Base-by-base conservation (phyloP, 2,888 invertebrate genomes). In the Eurois occulta region DNA sequence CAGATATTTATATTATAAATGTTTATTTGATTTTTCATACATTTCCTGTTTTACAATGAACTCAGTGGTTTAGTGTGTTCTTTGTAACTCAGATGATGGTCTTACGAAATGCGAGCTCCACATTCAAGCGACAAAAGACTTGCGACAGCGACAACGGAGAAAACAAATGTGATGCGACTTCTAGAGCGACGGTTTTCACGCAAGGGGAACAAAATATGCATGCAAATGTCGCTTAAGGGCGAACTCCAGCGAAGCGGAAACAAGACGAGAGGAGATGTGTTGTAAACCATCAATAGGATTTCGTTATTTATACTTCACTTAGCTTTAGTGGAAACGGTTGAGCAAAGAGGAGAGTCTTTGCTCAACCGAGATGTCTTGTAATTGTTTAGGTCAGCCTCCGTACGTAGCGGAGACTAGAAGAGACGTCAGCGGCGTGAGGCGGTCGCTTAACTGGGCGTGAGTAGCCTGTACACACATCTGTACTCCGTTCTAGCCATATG, bases 21-120 rank as follows among this genome's bases (percentile, higher is more conserved):
- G 84, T 87, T 86, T 86, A 88, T 87, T 87, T 83, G 73, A 84
- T 83, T 85, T 88, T 87, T 87, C 81, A 85, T 88, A 87, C 65
- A 79, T 88, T 88, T 88, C 87, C 87, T 87, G 84, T 82, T 71
- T 71, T 28, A 66, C 28, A 18, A 24, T 1, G 41, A 75, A 64
- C 41, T 65, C 55, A 35, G 0, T 21, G 52, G 18, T 32, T 43
- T 52, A 43, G 32, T 66, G 48, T 75, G 52, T 74, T 73, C 58
- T 84, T 84, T 84, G 80, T 35, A 48, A 64, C 55, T 62, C 1
- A 21, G 21, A 35, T 21, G 41, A n/a, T n/a, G 16, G 1, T n/a
- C 6, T 38, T 64, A 6, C 11, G n/a, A n/a, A n/a, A n/a, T n/a
- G n/a, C n/a, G 35, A 62, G 4, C 21, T 35, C 4, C 21, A 62